phyloP scores from a whole-genome alignment of 2,113 vertebrate genomes.

The Nestor notabilis region DNA sequence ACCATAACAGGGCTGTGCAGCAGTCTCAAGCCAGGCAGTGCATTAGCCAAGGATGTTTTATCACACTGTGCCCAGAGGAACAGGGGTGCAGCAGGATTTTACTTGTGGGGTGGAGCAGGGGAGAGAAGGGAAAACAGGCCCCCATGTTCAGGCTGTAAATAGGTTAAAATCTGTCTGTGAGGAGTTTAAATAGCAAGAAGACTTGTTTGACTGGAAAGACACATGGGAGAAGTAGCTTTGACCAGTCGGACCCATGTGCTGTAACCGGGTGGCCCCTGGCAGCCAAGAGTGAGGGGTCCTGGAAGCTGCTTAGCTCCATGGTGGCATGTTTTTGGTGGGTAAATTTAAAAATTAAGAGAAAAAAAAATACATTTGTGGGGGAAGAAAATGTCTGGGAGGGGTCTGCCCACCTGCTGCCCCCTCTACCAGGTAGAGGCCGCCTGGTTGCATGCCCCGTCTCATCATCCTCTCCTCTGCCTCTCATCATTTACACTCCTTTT shows the following conservation, averaged over 20 bases:
- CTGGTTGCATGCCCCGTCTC: rapidly evolving
- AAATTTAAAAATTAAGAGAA: neutral
- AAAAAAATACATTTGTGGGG: neutral
- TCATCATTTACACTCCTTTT: neutral
- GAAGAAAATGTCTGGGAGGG: neutral
- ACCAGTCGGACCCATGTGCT: neutral
- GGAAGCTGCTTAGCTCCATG: neutral
- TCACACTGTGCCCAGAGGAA: rapidly evolving
- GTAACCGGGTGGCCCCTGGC: neutral
- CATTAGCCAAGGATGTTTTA: neutral
- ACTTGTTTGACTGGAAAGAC: neutral
- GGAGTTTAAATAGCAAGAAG: neutral
- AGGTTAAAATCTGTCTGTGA: neutral
- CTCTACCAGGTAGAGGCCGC: neutral
- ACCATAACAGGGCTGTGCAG: neutral
- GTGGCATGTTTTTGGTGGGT: neutral
- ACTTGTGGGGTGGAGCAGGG: neutral
- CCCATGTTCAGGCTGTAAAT: neutral
- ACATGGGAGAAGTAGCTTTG: neutral
- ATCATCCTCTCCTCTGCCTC: neutral
- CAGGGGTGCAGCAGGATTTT: neutral
- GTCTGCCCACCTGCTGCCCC: neutral
- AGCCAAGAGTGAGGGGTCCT: neutral
- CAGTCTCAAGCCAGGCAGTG: neutral
- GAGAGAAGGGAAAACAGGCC: neutral